Conservation (phyloP, 2,888 invertebrate genomes). For the Thymelicus sylvestris region DNA sequence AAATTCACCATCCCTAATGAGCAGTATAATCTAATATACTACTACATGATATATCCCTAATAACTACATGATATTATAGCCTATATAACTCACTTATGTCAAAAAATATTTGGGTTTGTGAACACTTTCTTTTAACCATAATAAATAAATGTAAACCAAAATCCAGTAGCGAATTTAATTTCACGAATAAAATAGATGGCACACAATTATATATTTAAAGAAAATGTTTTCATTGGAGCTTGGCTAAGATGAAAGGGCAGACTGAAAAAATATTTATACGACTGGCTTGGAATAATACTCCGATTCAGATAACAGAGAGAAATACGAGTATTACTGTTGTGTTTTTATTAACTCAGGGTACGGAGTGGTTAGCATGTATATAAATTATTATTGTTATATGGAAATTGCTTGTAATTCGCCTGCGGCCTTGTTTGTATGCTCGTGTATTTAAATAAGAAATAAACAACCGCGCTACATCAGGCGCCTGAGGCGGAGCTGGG, state of each 20-base stretch:
- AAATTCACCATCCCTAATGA: not conserved
- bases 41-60: too few species aligned
- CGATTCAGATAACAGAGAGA: constrained; percentile 32
- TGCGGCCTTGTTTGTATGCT: not conserved
- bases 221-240: constrained; percentile 31
- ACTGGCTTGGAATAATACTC: constrained; percentile 37
- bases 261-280: constrained; percentile 39
- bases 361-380: not conserved
- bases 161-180: not conserved
- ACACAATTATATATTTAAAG: constrained; percentile 19
- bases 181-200: constrained; percentile 1
- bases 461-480: not conserved
- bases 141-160: not conserved
- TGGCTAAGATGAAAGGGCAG: constrained; percentile 32
- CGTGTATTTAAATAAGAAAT: constrained; percentile 6
- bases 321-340: constrained; percentile 24
- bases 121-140: too few species aligned
- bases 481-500: not conserved
- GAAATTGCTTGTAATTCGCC: constrained; percentile 7
- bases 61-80: too few species aligned
- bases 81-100: too few species aligned
- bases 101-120: too few species aligned
- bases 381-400: constrained; percentile 8
- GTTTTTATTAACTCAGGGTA: constrained; percentile 19
- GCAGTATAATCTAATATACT: too few species aligned